phyloP scores from a whole-genome alignment of 2,888 invertebrate species.

The Scrobipalpa costella region DNA sequence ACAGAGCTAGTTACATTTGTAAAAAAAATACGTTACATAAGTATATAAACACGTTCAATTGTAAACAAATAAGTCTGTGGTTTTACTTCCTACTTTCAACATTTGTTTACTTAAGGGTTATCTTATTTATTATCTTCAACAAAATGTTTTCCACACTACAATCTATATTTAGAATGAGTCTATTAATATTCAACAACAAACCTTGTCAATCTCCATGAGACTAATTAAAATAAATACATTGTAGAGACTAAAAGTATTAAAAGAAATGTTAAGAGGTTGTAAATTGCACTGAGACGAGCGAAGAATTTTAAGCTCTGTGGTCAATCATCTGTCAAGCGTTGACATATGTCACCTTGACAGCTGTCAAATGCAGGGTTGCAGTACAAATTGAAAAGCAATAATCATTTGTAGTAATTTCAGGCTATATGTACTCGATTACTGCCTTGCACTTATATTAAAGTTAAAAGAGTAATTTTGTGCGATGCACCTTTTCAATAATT shows the following conservation, averaged over 20 bases:
- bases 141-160: neutral
- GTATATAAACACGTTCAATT: neutral
- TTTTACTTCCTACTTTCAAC: conserved; percentile 3
- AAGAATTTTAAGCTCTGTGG: conserved; percentile 11
- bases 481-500: neutral
- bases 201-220: conserved; percentile 17
- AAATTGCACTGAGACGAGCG: neutral
- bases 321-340: conserved; percentile 15
- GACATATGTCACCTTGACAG: conserved; percentile 16
- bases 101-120: neutral
- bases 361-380: conserved; percentile 13
- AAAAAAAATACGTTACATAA: neutral
- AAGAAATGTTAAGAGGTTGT: conserved; percentile 11
- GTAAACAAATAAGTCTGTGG: neutral
- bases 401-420: neutral
- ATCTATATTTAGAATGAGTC: neutral
- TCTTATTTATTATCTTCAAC: neutral
- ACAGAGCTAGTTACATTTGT: neutral
- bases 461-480: neutral
- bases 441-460: neutral
- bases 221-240: conserved; percentile 6
- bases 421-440: neutral
- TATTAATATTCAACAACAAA: conserved; percentile 4
- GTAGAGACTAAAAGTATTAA: conserved; percentile 11
- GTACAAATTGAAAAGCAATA: conserved; percentile 11